Evolutionary conservation across 1,140 invertebrate species (phyloP), one percentile per base, ranked within the genome.

Genomic region (Eriocheir sinensis): DNA sequence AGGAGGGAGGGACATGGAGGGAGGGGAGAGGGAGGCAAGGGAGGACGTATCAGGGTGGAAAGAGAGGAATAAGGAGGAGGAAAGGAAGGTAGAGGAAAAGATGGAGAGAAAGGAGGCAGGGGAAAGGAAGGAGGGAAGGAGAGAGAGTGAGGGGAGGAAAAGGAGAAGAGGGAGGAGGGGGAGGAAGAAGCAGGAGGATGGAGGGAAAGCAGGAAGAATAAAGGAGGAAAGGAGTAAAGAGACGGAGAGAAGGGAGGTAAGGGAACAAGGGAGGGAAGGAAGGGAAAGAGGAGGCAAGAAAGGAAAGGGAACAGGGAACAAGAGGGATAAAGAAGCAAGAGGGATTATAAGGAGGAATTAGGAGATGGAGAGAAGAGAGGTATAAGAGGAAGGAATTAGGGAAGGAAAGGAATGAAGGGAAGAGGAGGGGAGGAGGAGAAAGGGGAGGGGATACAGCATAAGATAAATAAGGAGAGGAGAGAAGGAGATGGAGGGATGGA

Each of bases 31-130:
- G 32, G 83, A 9, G n/a, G n/a, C n/a, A n/a, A n/a, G n/a, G n/a
- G n/a, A n/a, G n/a, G n/a, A n/a, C n/a, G n/a, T n/a, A n/a, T n/a
- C n/a, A n/a, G n/a, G n/a, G 80, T 3, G 44, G 36, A 30, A 2
- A 44, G 38, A 48, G 40, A 9, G 40, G 12, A 32, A 53, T 27
- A 48, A 48, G 30, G 83, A 85, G 30, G 40, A 12, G 36, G 40
- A n/a, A 32, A 89, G 40, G 44, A 53, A 53, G 88, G 30, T 72
- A 72, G 60, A 72, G 60, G 60, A 72, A 72, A 72, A n/a, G 60
- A 72, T 72, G 4, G 0, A 38, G 86, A 44, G 88, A 53, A 32
- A 30, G 88, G 48, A 34, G 88, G 53, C 0, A 34, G 4, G 34
- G 88, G 30, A 34, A 30, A 3, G 30, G 88, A 30, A 41, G 3